These are phyloP conservation scores for Phaethon lepturus DNA, from an alignment of 2,113 vertebrate genomes.

Conservation along the genomic window DNA sequence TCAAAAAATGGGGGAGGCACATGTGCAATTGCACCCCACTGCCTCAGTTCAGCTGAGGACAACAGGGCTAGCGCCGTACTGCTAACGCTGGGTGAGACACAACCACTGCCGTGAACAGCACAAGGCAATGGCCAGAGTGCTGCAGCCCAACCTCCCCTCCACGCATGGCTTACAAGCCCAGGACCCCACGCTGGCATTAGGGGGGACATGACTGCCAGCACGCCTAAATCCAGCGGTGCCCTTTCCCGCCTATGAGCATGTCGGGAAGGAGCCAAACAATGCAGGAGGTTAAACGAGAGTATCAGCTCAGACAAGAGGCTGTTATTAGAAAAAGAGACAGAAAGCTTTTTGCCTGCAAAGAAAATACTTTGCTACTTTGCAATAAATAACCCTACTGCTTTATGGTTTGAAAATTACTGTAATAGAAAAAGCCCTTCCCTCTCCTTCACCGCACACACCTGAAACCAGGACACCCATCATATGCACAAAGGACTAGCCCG, in stretches of 20 bases:
- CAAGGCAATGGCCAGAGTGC: fast-evolving
- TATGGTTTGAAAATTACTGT: background rate
- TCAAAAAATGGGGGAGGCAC: background rate
- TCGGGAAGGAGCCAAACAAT: background rate
- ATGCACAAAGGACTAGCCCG: background rate
- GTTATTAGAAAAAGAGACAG: background rate
- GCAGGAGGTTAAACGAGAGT: background rate
- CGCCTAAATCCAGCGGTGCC: background rate
- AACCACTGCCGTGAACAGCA: background rate
- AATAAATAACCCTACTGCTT: background rate
- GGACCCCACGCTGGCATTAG: too few species aligned
- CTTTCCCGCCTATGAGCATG: background rate
- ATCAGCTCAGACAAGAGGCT: background rate
- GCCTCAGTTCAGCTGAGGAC: background rate
- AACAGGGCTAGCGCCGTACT: background rate
- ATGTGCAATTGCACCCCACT: background rate
- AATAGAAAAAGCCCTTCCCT: background rate
- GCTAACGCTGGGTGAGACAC: background rate
- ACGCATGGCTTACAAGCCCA: fast-evolving
- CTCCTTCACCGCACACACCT: background rate
- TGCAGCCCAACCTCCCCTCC: background rate
- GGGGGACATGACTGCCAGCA: background rate
- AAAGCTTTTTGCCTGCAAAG: background rate
- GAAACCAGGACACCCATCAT: too few species aligned
- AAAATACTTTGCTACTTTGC: background rate